Conservation (phyloP, 2,888 invertebrate genomes). For the Dermolepida albohirtum region DNA sequence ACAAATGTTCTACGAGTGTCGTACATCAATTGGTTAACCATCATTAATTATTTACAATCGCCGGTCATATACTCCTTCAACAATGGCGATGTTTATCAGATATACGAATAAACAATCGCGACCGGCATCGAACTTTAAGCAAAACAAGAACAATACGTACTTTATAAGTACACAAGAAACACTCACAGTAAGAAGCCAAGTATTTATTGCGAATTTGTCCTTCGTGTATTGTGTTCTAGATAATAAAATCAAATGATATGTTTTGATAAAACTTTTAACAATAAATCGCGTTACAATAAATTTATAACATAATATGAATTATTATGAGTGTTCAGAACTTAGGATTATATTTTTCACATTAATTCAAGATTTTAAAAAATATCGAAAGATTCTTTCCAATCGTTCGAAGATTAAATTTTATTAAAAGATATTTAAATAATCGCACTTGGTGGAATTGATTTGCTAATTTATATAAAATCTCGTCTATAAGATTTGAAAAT, state of each 20-base stretch:
- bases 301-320: too few species aligned
- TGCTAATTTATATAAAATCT: too few species aligned
- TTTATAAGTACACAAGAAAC: slow-evolving; percentile 1
- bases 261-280: too few species aligned
- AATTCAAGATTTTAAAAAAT: too few species aligned
- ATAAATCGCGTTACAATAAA: too few species aligned
- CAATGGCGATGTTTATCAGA: slow-evolving; percentile 23
- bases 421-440: too few species aligned
- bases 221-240: slow-evolving; percentile 11
- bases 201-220: slow-evolving; percentile 23
- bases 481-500: too few species aligned
- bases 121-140: not conserved
- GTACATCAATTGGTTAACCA: slow-evolving; percentile 22
- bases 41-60: slow-evolving; percentile 33
- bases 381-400: too few species aligned
- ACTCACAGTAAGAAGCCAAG: not conserved
- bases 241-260: not conserved
- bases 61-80: slow-evolving; percentile 13
- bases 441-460: too few species aligned
- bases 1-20: slow-evolving; percentile 17
- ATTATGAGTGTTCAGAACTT: too few species aligned
- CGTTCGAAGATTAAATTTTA: too few species aligned
- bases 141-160: slow-evolving; percentile 3
- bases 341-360: too few species aligned
- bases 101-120: slow-evolving; percentile 23